Percentiles rank a stretch among this genome's conserved stretches.
These are phyloP conservation scores for Mylabris sibirica DNA, from an alignment of 2,888 invertebrate species.

Conservation along the genomic window DNA sequence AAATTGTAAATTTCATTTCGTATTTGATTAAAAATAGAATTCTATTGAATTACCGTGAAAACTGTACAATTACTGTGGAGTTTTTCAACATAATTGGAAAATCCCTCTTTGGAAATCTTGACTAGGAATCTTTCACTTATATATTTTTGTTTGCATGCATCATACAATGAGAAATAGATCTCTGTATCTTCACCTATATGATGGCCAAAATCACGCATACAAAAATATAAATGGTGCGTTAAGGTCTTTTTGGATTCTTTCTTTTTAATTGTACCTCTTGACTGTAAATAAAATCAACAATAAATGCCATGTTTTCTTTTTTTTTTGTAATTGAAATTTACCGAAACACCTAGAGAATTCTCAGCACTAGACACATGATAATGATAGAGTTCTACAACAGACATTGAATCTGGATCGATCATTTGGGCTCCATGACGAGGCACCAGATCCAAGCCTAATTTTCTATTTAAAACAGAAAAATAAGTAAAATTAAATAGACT, in stretches of 20 bases:
- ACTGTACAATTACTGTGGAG: constrained; percentile 88
- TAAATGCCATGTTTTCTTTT: neutral
- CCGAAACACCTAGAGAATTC: constrained; percentile 72
- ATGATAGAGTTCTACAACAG: constrained; percentile 87
- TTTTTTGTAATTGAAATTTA: constrained; percentile 60
- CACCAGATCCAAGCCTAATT: constrained; percentile 89
- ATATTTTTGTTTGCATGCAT: constrained; percentile 78
- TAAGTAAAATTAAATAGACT: neutral
- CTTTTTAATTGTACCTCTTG: constrained; percentile 67
- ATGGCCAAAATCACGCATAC: constrained; percentile 88
- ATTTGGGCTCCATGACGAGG: constrained; percentile 89
- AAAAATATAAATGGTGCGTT: constrained; percentile 84
- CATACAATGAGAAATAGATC: constrained; percentile 86
- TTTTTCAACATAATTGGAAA: constrained; percentile 88
- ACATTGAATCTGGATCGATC: constrained; percentile 89
- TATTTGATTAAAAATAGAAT: neutral
- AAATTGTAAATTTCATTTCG: constrained; percentile 34
- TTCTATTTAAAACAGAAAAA: constrained; percentile 66
- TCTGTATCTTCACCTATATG: constrained; percentile 90
- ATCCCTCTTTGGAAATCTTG: constrained; percentile 87
- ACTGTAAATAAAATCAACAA: constrained; percentile 51
- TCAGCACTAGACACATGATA: constrained; percentile 80
- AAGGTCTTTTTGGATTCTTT: constrained; percentile 67
- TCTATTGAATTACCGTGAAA: constrained; percentile 68
- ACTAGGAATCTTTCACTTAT: constrained; percentile 90